Conservation (phyloP, 2,888 invertebrate genomes). For the Callyntrura guangdongensis region DNA sequence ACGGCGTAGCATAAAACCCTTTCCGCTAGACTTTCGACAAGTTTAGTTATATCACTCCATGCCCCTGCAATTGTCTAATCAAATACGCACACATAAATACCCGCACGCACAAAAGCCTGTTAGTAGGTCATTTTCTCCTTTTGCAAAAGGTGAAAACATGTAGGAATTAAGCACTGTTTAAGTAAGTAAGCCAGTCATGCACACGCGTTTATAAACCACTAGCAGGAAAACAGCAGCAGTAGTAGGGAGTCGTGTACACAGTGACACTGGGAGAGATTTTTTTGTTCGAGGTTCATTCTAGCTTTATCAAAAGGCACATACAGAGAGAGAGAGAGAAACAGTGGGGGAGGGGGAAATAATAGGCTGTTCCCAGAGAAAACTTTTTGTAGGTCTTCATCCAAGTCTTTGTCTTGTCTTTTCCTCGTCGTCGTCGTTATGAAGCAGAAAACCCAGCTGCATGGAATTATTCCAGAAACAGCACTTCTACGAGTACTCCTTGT, state of each 20-base stretch:
- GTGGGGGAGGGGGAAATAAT: neutral
- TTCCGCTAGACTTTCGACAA: no score
- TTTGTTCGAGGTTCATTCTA: constrained; percentile 17
- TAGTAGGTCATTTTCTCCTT: neutral
- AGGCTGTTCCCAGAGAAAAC: neutral
- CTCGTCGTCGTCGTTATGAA: neutral
- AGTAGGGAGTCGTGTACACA: no score
- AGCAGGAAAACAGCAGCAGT: no score
- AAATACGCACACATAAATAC: no score
- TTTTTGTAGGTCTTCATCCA: constrained; percentile 42
- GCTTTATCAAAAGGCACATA: no score
- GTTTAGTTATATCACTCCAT: no score
- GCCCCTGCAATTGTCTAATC: no score
- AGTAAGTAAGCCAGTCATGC: neutral
- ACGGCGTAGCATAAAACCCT: no score
- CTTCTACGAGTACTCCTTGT: constrained; percentile 41
- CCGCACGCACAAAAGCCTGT: neutral
- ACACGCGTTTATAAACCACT: neutral
- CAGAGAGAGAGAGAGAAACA: neutral
- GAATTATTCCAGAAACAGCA: constrained; percentile 61
- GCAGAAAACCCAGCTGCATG: constrained; percentile 29
- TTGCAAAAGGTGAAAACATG: neutral
- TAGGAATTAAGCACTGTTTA: constrained; percentile 11
- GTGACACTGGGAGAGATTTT: neutral
- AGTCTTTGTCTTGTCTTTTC: constrained; percentile 9